Evolutionary conservation across 2,113 vertebrate species (phyloP).

Genomic region (Carettochelys insculpta): DNA sequence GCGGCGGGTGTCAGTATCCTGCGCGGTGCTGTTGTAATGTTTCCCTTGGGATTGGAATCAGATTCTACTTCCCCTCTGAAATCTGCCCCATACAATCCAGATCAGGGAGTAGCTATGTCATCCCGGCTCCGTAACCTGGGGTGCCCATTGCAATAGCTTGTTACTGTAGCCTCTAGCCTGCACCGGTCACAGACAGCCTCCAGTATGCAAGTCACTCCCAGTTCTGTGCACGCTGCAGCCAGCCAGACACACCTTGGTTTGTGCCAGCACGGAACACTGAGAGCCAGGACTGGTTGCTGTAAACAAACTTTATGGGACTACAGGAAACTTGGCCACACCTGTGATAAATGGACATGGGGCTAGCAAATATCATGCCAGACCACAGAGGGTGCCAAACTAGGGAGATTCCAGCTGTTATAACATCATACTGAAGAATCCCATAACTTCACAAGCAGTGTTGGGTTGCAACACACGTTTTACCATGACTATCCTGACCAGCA

Average conservation of each 20-base stretch:
- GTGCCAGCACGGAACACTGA: too few relatives aligned
- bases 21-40: not conserved
- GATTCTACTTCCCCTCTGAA: not conserved
- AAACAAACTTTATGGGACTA: too few relatives aligned
- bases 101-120: not conserved
- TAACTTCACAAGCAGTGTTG: not conserved
- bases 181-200: not conserved
- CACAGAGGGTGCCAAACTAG: too few relatives aligned
- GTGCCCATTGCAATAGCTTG: not conserved
- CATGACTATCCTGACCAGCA: not conserved
- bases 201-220: not conserved
- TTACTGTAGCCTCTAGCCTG: not conserved
- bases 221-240: not conserved
- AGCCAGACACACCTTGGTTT: not conserved
- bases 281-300: too few relatives aligned
- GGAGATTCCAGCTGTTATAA: too few relatives aligned
- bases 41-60: not conserved
- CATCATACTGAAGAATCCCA: not conserved
- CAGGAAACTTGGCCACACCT: too few relatives aligned
- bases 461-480: not conserved
- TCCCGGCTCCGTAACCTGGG: not conserved
- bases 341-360: too few relatives aligned
- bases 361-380: too few relatives aligned
- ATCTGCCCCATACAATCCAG: not conserved
- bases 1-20: too few relatives aligned